Evolutionary conservation across 1,140 invertebrate species (phyloP).

Genomic region (Drosophila pruinosa): DNA sequence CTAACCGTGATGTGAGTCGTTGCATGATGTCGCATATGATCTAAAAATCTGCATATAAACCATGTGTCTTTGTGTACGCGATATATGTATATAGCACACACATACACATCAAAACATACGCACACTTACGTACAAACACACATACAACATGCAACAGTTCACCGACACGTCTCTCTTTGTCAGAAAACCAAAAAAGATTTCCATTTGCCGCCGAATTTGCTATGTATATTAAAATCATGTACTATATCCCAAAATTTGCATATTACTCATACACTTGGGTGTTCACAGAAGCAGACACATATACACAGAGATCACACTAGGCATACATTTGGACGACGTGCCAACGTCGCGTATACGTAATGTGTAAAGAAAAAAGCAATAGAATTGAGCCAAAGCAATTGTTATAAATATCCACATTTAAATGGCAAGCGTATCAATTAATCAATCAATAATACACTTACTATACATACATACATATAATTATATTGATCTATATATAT

Average conservation of each 20-base stretch:
- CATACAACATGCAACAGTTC: constrained; percentile 42
- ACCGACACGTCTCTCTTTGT: constrained; percentile 38
- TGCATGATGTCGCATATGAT: constrained; percentile 82
- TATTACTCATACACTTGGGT: constrained; percentile 20
- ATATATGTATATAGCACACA: constrained; percentile 23
- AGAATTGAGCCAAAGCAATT: constrained; percentile 45
- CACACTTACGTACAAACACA: constrained; percentile 1
- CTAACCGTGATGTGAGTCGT: constrained; percentile 82
- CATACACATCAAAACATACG: not conserved
- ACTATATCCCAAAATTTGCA: constrained; percentile 36
- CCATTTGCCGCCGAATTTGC: constrained; percentile 26
- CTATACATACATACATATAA: not conserved
- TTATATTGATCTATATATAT: not conserved
- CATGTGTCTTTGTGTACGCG: constrained; percentile 41
- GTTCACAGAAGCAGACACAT: not conserved
- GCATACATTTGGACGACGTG: constrained; percentile 13
- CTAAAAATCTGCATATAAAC: constrained; percentile 51
- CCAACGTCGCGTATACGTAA: constrained; percentile 42
- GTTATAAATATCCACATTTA: constrained; percentile 51
- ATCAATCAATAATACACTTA: constrained; percentile 44
- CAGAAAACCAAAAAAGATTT: constrained; percentile 15
- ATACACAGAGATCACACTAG: not conserved
- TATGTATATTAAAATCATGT: constrained; percentile 13
- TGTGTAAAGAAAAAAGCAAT: constrained; percentile 34
- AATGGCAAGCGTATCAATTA: constrained; percentile 54